Evolutionary conservation across 2,797 vertebrate genomes (phyloP).

Genomic region (Bucorvus abyssinicus): DNA sequence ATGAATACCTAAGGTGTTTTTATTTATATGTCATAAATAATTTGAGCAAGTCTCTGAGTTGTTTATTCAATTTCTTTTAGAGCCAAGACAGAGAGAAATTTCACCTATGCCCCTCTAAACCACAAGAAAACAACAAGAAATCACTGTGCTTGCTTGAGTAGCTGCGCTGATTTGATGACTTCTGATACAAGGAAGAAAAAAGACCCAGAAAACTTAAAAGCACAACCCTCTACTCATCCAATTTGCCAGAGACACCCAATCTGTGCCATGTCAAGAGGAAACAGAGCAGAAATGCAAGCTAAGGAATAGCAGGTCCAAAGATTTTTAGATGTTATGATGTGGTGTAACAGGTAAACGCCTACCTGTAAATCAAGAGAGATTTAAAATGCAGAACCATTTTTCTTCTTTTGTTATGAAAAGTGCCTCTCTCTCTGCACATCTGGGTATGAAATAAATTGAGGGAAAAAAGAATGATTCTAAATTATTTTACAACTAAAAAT

Average conservation of each 20-base stretch:
- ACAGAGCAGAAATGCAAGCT: not conserved
- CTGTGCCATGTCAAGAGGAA: not conserved
- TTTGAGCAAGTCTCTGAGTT: not conserved
- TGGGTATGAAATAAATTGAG: not conserved
- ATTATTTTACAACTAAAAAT: not conserved
- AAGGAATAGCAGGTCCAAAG: not conserved
- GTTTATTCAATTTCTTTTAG: not conserved
- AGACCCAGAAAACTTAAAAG: not conserved
- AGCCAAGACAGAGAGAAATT: not conserved
- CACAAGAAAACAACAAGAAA: not conserved
- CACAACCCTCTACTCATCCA: not conserved
- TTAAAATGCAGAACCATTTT: not conserved
- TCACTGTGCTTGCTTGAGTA: not conserved
- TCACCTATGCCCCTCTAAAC: not conserved
- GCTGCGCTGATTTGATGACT: not conserved
- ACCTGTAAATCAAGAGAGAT: not conserved
- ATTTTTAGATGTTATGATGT: not conserved
- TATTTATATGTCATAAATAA: not conserved
- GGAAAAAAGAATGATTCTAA: not conserved
- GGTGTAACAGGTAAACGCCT: not conserved
- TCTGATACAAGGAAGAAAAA: not conserved
- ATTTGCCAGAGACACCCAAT: not conserved
- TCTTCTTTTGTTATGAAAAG: not conserved
- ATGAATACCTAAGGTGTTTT: not conserved
- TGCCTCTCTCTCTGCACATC: not conserved